Percentiles rank a stretch among this genome's conserved stretches.
Evolutionary conservation across 2,888 invertebrate species (phyloP).

Genomic region (Nemapogon koenigi): DNA sequence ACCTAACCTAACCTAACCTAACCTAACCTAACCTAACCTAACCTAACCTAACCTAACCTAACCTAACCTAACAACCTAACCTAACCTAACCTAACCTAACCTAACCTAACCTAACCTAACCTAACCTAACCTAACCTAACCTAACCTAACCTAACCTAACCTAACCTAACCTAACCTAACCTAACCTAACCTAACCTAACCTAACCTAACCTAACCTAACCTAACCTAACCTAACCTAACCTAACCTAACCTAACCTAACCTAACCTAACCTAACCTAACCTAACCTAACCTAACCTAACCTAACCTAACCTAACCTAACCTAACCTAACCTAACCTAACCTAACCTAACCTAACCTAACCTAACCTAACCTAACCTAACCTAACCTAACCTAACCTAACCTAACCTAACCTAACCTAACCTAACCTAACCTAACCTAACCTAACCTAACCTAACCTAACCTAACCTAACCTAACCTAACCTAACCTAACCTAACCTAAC

Average conservation of each 20-base stretch:
- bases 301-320: constrained; percentile 2
- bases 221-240: constrained; percentile 4
- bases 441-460: constrained; percentile 23
- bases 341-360: constrained; percentile 5
- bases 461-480: constrained; percentile 23
- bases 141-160: constrained; percentile 10
- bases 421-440: constrained; percentile 21
- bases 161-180: constrained; percentile 10
- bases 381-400: constrained; percentile 8
- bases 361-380: constrained; percentile 7
- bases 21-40: constrained; percentile 11
- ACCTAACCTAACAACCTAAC: constrained; percentile 11
- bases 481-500: constrained; percentile 24
- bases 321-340: constrained; percentile 10
- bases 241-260: constrained; percentile 4
- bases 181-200: constrained; percentile 12
- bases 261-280: constrained; percentile 2
- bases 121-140: constrained; percentile 11
- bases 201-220: constrained; percentile 13
- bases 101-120: constrained; percentile 11
- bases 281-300: constrained; percentile 4
- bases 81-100: constrained; percentile 10
- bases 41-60: constrained; percentile 10
- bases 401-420: constrained; percentile 20
- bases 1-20: constrained; percentile 11